These are phyloP conservation scores for Muntiacus reevesi DNA, from an alignment of 2,113 vertebrate species.

Conservation along the genomic window DNA sequence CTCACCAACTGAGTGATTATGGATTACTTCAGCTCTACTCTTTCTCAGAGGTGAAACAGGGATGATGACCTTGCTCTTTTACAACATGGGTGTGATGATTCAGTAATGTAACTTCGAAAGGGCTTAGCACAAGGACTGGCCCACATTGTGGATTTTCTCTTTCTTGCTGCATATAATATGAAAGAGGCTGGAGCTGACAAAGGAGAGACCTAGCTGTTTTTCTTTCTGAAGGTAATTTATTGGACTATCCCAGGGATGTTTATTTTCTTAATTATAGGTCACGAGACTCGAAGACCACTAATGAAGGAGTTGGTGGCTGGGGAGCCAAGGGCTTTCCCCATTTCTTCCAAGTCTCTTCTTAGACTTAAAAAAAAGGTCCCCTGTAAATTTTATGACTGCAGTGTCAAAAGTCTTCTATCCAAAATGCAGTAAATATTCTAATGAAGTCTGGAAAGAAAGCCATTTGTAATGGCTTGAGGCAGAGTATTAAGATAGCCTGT, in stretches of 20 bases:
- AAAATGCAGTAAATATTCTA: conserved; percentile 96
- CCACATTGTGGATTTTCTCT: background rate
- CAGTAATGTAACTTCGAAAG: background rate
- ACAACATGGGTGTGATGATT: background rate
- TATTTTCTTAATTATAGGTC: conserved; percentile 69
- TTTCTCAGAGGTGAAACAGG: conserved; percentile 25
- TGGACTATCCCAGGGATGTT: conserved; percentile 55
- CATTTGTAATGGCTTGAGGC: conserved; percentile 92
- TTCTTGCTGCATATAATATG: background rate
- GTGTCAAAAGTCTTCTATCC: conserved; percentile 96
- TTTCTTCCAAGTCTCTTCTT: conserved; percentile 84
- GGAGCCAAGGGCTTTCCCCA: conserved; percentile 72
- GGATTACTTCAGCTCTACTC: background rate
- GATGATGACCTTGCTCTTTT: rapidly evolving
- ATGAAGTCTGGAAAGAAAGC: conserved; percentile 92
- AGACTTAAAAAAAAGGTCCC: conserved; percentile 77
- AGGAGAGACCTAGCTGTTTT: conserved; percentile 19
- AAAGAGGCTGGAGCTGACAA: background rate
- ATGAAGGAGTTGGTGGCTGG: conserved; percentile 72
- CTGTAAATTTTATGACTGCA: conserved; percentile 93
- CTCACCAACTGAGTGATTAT: background rate
- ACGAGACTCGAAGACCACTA: conserved; percentile 74
- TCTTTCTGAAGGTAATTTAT: conserved; percentile 50
- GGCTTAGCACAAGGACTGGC: background rate
- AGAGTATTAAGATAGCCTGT: conserved; percentile 94